Evolutionary conservation across 2,888 invertebrate genomes (phyloP), one percentile per base, ranked within the genome.

Genomic region (Lithosia quadra): DNA sequence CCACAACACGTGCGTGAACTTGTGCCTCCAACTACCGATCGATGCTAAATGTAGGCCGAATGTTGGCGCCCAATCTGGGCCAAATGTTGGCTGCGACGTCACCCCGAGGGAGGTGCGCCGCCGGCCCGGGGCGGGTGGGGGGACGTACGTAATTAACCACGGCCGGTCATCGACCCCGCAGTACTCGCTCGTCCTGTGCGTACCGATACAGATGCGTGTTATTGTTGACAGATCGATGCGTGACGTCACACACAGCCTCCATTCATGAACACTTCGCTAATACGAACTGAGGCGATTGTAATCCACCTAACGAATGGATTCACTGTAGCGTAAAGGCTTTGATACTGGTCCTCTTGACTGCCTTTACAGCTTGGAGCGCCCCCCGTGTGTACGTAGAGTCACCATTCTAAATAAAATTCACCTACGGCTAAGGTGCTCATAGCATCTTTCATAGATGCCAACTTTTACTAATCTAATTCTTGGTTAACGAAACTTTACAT

Each of bases 31-130:
- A 75, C 70, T 80, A 72, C 86, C 80, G 81, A 93, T 93, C 94
- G 94, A 93, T 90, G 88, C 85, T 91, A 87, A 86, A 91, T 91
- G 84, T 92, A 87, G 91, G 92, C 88, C 91, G 88, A 88, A 83
- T 86, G 89, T 86, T 85, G 81, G 85, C 81, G 84, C 87, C 64
- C 58, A 84, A 84, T 80, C 77, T 77, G 65, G 65, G 63, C 49
- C 69, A 66, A 61, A 63, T 10, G 65, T 69, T 69, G 69, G 64
- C 61, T 53, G 43, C 66, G 70, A 70, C 70, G 70, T 70, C 63
- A 70, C 69, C 67, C 66, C 53, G 60, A 57, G 68, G 63, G 65
- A 34, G 60, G 34, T 67, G 67, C 28, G 53, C 65, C 59, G 73
- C 73, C 76, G 71, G 65, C 68, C 43, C 61, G 28, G 39, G 70